These are phyloP conservation scores for Trachelus stipa DNA, from an alignment of 2,888 invertebrate genomes.

Conservation along the genomic window DNA sequence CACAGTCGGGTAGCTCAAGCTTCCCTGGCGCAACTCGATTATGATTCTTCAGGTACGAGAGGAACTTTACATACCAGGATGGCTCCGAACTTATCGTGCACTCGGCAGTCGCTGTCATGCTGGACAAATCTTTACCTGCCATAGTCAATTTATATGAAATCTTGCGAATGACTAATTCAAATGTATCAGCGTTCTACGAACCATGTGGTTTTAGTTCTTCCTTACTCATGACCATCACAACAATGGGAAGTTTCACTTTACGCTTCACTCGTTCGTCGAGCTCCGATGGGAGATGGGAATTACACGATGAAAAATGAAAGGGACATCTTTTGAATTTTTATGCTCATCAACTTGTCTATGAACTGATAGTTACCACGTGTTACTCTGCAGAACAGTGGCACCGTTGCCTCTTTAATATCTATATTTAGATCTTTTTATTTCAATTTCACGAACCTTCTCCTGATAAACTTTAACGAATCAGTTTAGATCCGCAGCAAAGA, in stretches of 20 bases:
- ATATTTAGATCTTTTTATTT: not conserved
- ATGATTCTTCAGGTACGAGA: slow-evolving; percentile 53
- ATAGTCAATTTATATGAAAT: not conserved
- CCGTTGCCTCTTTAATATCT: not conserved
- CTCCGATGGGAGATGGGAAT: not conserved
- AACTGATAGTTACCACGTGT: not conserved
- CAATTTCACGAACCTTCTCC: not conserved
- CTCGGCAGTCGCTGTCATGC: slow-evolving; percentile 35
- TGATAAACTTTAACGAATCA: not conserved
- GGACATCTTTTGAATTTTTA: not conserved
- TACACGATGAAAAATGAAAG: not conserved
- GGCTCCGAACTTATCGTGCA: slow-evolving; percentile 20
- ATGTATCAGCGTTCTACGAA: not conserved
- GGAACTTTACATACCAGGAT: slow-evolving; percentile 54
- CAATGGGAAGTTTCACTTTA: not conserved
- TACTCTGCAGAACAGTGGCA: not conserved
- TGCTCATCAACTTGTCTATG: not conserved
- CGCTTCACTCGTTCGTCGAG: not conserved
- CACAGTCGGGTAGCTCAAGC: slow-evolving; percentile 56
- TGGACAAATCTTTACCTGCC: not conserved
- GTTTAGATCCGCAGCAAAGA: not conserved
- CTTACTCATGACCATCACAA: not conserved
- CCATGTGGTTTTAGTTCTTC: not conserved
- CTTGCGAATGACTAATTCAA: not conserved
- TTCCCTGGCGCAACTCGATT: slow-evolving; percentile 54